phyloP scores from a whole-genome alignment of 2,888 invertebrate species.

The Ellobium chinense region DNA sequence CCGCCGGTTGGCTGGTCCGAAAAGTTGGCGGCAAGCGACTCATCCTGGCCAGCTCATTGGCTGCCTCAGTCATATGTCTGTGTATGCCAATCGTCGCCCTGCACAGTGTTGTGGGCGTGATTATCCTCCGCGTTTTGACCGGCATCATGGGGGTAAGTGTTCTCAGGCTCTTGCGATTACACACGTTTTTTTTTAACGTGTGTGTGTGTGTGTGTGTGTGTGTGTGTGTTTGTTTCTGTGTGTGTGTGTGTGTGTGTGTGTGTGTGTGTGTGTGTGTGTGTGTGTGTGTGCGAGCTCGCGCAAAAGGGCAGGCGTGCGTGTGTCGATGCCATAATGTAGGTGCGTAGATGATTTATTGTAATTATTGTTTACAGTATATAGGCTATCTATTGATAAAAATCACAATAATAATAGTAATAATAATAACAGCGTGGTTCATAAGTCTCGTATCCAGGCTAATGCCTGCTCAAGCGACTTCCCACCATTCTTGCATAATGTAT shows the following conservation, averaged over 20 bases:
- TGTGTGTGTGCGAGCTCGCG: too few relatives aligned
- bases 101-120: not conserved
- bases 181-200: not conserved
- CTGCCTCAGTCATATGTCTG: not conserved
- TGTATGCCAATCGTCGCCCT: not conserved
- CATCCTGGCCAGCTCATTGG: slow-evolving; percentile 9
- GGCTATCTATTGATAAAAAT: too few relatives aligned
- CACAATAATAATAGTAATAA: too few relatives aligned
- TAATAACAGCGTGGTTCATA: too few relatives aligned
- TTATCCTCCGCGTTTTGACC: not conserved
- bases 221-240: too few relatives aligned
- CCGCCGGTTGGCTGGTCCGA: slow-evolving; percentile 3
- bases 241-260: slow-evolving; percentile 36
- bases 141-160: slow-evolving; percentile 27
- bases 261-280: slow-evolving; percentile 31
- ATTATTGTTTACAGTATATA: too few relatives aligned
- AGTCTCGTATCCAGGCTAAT: too few relatives aligned
- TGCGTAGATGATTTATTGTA: too few relatives aligned
- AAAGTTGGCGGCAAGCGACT: not conserved
- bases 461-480: too few relatives aligned
- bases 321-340: too few relatives aligned
- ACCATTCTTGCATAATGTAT: too few relatives aligned
- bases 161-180: not conserved
- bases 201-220: slow-evolving; percentile 33
- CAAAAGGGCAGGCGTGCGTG: too few relatives aligned